phyloP scores from a whole-genome alignment of 2,888 invertebrate genomes.

The Pseudococcus viburni region DNA sequence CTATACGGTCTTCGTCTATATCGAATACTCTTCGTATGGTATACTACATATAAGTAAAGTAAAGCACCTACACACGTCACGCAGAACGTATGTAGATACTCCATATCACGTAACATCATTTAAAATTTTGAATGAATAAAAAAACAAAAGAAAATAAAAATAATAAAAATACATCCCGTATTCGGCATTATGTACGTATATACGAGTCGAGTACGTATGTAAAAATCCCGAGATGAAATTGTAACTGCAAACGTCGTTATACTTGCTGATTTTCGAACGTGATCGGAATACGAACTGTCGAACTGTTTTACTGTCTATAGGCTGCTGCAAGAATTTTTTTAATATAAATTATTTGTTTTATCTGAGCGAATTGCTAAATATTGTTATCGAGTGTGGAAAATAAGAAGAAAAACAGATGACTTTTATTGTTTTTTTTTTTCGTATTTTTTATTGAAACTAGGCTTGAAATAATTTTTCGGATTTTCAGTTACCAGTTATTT shows the following conservation, averaged over 20 bases:
- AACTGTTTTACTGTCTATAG: conserved; percentile 18
- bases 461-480: not conserved
- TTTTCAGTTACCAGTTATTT: too few species aligned
- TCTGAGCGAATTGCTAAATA: conserved; percentile 8
- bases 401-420: not conserved
- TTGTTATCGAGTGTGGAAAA: not conserved
- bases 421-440: not conserved
- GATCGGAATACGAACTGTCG: conserved; percentile 27
- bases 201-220: not conserved
- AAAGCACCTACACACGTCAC: too few species aligned
- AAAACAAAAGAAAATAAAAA: not conserved
- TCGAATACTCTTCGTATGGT: not conserved
- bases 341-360: conserved; percentile 24
- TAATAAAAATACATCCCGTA: conserved; percentile 4
- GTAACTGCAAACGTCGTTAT: conserved; percentile 58
- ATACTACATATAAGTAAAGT: not conserved
- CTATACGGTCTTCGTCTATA: not conserved
- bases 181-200: not conserved
- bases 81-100: not conserved
- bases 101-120: not conserved
- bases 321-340: conserved; percentile 6
- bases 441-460: not conserved
- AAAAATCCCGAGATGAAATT: conserved; percentile 50
- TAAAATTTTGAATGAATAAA: conserved; percentile 35
- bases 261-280: conserved; percentile 58